These are phyloP conservation scores for Danio tinwini DNA, from an alignment of 2,797 vertebrate genomes.

Conservation along the genomic window DNA sequence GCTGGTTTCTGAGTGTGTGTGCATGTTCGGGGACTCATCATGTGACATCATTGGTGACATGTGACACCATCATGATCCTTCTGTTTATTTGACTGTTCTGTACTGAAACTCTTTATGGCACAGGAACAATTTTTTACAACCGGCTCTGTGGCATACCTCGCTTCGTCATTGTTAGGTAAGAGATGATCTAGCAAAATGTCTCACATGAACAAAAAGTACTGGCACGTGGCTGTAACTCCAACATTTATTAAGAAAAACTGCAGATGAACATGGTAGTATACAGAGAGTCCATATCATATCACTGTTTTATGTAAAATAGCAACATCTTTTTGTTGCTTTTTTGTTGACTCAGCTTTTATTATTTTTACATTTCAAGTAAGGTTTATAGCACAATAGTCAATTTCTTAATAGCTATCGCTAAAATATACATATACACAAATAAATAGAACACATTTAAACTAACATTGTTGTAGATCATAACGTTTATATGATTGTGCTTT, in stretches of 20 bases:
- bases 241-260: background rate
- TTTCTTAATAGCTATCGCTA: background rate
- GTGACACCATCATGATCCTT: background rate
- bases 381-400: constrained; percentile 2
- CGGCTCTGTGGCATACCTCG: background rate
- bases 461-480: background rate
- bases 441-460: constrained; percentile 18
- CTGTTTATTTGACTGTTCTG: background rate
- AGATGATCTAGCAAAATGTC: background rate
- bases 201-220: background rate
- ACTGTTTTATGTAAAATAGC: background rate
- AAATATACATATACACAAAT: constrained; percentile 13
- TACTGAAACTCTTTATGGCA: constrained; percentile 1
- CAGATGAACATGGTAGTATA: background rate
- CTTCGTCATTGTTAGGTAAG: constrained; percentile 1
- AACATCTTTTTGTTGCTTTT: background rate
- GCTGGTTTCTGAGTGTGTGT: background rate
- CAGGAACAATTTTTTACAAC: background rate
- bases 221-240: too few species aligned
- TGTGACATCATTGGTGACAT: background rate
- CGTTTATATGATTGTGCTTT: background rate
- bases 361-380: background rate
- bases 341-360: background rate
- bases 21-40: background rate
- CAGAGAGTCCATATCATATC: background rate